A percentile compares a stretch with the other conserved stretches of the same genome.
phyloP scores from a whole-genome alignment of 2,113 vertebrate genomes.

The Ctenodactylus gundi region DNA sequence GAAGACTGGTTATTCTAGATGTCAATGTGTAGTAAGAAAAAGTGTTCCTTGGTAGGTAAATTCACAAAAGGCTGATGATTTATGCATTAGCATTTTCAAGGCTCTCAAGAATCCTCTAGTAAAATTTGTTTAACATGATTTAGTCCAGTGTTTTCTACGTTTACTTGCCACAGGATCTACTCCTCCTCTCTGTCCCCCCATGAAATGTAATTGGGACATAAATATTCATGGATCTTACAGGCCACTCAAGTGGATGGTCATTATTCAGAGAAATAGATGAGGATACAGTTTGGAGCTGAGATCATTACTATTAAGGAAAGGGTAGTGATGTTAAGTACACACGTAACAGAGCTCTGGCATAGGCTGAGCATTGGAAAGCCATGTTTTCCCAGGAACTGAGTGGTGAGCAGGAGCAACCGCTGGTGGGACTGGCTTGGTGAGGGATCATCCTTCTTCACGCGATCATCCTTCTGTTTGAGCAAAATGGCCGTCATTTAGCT shows the following conservation, averaged over 20 bases:
- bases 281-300: not conserved
- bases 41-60: not conserved
- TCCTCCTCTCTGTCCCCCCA: not conserved
- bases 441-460: not conserved
- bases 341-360: not conserved
- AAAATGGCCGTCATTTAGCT: not conserved
- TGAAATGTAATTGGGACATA: not conserved
- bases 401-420: not conserved
- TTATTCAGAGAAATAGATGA: not conserved
- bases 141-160: not conserved
- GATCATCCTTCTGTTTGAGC: not conserved
- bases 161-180: not conserved
- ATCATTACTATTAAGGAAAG: not conserved
- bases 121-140: not conserved
- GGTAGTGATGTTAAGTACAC: not conserved
- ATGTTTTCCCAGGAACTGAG: not conserved
- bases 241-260: not conserved
- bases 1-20: not conserved
- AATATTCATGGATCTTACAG: not conserved
- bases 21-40: not conserved
- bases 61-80: not conserved
- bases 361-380: not conserved
- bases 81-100: not conserved
- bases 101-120: not conserved
- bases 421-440: not conserved